These are phyloP conservation scores for Hystrix brachyura DNA, from an alignment of 2,113 vertebrate genomes.

Conservation along the genomic window DNA sequence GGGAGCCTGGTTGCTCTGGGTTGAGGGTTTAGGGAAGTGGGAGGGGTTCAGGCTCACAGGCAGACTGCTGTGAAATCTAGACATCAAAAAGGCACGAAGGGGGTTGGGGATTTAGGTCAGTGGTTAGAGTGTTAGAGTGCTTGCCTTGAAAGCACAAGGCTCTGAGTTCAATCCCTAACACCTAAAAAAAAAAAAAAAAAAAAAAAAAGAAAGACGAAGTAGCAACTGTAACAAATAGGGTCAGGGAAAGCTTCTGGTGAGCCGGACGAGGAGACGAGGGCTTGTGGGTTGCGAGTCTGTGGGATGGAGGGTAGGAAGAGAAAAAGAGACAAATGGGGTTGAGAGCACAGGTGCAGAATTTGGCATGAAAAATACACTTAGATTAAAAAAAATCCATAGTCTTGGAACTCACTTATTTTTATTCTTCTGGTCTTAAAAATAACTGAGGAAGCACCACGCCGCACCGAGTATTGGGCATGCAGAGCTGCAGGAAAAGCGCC, in stretches of 20 bases:
- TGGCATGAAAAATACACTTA: background rate
- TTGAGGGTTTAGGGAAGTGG: background rate
- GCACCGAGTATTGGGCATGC: background rate
- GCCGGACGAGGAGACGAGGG: no score
- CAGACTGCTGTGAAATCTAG: background rate
- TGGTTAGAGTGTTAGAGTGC: no score
- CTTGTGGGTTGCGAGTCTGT: background rate
- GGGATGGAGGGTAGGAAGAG: background rate
- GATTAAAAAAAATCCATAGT: background rate
- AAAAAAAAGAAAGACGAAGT: background rate
- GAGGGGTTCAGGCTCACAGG: background rate
- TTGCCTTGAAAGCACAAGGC: no score
- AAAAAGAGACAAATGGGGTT: background rate
- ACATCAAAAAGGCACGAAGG: background rate
- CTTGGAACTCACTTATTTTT: background rate
- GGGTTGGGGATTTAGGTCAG: no score
- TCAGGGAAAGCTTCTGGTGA: background rate
- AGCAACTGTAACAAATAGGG: background rate
- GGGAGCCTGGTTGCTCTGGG: background rate
- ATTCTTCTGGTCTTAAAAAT: background rate
- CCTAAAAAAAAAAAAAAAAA: no score
- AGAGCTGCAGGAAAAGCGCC: background rate
- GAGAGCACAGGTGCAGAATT: background rate
- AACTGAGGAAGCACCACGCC: accelerated
- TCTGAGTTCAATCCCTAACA: no score